These are phyloP conservation scores for Ptilonorhynchus violaceus DNA, from an alignment of 2,113 vertebrate genomes.

Conservation along the genomic window DNA sequence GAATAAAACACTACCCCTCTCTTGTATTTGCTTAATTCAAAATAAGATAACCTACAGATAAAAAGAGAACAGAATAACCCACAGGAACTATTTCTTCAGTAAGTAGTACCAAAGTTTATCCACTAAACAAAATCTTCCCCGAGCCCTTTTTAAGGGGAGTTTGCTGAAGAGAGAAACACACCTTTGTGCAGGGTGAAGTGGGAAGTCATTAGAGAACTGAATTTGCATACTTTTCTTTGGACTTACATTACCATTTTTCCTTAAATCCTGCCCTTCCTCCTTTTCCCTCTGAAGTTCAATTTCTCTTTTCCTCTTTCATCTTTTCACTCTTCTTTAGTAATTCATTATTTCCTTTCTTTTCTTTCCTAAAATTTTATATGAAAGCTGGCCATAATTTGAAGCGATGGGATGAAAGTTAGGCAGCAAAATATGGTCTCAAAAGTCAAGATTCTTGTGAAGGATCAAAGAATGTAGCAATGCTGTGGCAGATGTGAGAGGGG, in stretches of 20 bases:
- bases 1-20: not conserved
- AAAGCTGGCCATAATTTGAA: not conserved
- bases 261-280: not conserved
- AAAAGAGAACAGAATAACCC: not conserved
- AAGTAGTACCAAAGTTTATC: not conserved
- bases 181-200: not conserved
- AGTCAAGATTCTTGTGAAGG: not conserved
- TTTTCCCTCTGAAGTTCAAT: not conserved
- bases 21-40: not conserved
- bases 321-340: not conserved
- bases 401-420: not conserved
- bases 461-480: not conserved
- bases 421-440: not conserved
- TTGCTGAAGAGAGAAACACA: not conserved
- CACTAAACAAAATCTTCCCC: not conserved
- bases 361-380: not conserved
- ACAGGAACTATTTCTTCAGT: not conserved
- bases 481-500: not conserved
- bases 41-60: not conserved
- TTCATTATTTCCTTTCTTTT: not conserved
- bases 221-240: not conserved
- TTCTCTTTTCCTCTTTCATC: conserved; percentile 14
- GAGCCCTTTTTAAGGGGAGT: not conserved
- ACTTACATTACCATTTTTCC: not conserved
- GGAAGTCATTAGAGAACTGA: not conserved